Conservation (phyloP, 2,888 invertebrate genomes). For the Cotesia congregata region DNA sequence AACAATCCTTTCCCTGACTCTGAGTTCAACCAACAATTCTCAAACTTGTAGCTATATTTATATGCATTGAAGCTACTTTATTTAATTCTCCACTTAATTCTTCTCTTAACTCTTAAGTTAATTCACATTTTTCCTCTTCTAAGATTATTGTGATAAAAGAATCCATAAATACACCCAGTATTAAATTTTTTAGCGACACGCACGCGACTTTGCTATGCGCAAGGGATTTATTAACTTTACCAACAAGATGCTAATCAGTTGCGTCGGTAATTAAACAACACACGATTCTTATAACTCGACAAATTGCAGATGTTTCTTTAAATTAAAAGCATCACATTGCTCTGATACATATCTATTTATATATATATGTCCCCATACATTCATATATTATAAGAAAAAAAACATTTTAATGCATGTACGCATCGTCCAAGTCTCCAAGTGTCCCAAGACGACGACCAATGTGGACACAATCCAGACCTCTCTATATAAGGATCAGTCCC, state of each 20-base stretch:
- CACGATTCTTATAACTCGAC: constrained; percentile 27
- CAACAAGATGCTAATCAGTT: constrained; percentile 28
- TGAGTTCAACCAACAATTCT: neutral
- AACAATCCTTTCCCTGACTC: neutral
- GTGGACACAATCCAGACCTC: constrained; percentile 12
- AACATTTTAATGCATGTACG: neutral
- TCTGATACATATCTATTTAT: constrained; percentile 12
- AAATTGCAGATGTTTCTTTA: constrained; percentile 31
- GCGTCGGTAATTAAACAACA: constrained; percentile 25
- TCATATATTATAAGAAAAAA: neutral
- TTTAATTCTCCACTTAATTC: neutral
- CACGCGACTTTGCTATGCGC: constrained; percentile 19
- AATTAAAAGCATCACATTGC: constrained; percentile 18
- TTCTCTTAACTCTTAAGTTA: neutral
- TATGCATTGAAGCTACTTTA: neutral
- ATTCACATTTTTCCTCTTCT: neutral
- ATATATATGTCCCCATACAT: neutral
- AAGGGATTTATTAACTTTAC: constrained; percentile 23
- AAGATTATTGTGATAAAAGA: neutral
- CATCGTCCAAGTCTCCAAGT: constrained; percentile 6
- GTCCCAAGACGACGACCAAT: constrained; percentile 11
- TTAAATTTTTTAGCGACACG: constrained; percentile 15
- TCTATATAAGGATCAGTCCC: constrained; percentile 17
- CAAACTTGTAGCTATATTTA: neutral
- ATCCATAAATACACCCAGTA: neutral